phyloP scores from a whole-genome alignment of 2,797 vertebrate species.

The Lates japonicus region DNA sequence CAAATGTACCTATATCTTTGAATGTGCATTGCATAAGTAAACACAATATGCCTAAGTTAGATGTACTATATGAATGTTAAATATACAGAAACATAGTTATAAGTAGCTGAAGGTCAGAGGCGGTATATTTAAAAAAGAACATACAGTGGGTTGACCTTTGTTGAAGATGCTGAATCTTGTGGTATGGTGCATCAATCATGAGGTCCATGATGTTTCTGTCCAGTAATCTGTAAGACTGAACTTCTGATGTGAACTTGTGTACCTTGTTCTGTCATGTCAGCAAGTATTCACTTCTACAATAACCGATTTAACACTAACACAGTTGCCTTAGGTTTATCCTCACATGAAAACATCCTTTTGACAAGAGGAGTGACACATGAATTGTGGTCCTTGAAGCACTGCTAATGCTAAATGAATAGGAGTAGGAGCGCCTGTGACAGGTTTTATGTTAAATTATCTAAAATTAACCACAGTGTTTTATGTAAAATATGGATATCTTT shows the following conservation, averaged over 20 bases:
- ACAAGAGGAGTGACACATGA: constrained; percentile 44
- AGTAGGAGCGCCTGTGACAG: constrained; percentile 12
- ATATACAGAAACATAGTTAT: too few relatives aligned
- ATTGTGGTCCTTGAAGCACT: constrained; percentile 44
- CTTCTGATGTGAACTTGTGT: neutral
- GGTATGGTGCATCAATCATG: too few relatives aligned
- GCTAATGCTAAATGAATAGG: constrained; percentile 46
- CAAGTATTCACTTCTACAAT: constrained; percentile 16
- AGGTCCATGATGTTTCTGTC: neutral
- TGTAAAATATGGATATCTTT: constrained; percentile 48
- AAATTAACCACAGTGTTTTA: constrained; percentile 51
- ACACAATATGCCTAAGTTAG: too few relatives aligned
- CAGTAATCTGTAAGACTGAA: neutral
- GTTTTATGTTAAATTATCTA: constrained; percentile 51
- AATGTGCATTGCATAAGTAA: neutral
- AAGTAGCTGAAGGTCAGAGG: too few relatives aligned
- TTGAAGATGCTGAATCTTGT: too few relatives aligned
- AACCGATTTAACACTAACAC: constrained; percentile 23
- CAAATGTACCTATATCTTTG: neutral
- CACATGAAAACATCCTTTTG: constrained; percentile 32
- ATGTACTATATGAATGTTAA: too few relatives aligned
- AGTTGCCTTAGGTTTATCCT: constrained; percentile 32
- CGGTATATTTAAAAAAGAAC: too few relatives aligned
- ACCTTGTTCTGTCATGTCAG: constrained; percentile 23
- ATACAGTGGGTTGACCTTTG: too few relatives aligned